These are phyloP conservation scores for Eudasyphora cyanicolor DNA, from an alignment of 2,888 invertebrate genomes.

Conservation along the genomic window DNA sequence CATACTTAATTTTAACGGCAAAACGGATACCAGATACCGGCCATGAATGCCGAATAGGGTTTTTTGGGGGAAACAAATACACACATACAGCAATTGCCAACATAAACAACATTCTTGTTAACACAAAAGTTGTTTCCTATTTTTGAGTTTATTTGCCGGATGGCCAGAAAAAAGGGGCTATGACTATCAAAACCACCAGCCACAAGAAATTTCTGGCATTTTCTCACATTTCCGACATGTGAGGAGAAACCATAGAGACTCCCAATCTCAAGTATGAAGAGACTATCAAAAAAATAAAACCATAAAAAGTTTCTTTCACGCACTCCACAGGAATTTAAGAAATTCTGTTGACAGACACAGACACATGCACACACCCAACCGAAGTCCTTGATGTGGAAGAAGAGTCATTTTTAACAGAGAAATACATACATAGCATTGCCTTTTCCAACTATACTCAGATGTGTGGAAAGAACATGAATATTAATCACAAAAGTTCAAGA, in stretches of 20 bases:
- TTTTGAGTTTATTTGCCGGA: neutral
- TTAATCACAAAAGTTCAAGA: too few relatives aligned
- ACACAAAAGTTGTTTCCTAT: neutral
- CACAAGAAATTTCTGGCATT: neutral
- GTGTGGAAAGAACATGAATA: neutral
- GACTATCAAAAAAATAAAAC: neutral
- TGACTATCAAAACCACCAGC: too few relatives aligned
- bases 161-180: neutral
- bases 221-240: neutral
- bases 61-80: too few relatives aligned
- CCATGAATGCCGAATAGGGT: too few relatives aligned
- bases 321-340: neutral
- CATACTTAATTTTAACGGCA: too few relatives aligned
- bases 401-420: neutral
- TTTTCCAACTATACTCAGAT: neutral
- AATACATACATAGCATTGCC: neutral
- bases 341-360: neutral
- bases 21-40: too few relatives aligned
- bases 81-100: too few relatives aligned
- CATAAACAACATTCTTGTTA: slow-evolving; percentile 17
- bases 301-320: neutral
- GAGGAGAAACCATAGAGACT: neutral
- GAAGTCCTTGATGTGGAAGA: too few relatives aligned
- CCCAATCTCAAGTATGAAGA: neutral
- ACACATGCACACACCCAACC: neutral